phyloP scores from a whole-genome alignment of 23 tunicate genomes.

The Trididemnum nubilum region DNA sequence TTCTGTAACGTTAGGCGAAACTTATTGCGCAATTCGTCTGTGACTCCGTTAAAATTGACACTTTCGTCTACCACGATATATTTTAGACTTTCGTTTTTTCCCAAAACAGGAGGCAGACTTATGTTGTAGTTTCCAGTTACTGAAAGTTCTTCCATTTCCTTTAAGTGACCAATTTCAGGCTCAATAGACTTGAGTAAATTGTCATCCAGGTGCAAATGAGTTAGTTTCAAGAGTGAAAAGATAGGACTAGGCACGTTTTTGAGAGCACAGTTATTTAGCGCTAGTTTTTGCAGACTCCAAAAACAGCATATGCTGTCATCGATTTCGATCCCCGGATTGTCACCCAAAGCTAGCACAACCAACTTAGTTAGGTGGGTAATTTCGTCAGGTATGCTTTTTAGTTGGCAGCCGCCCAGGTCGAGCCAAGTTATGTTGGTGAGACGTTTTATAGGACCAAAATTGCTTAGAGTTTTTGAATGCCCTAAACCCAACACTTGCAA shows the following conservation, averaged over 20 bases:
- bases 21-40: conserved; percentile 56
- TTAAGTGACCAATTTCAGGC: conserved; percentile 69
- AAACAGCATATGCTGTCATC: conserved; percentile 81
- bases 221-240: conserved; percentile 59
- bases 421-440: conserved; percentile 73
- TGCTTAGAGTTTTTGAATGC: conserved; percentile 44
- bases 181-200: conserved; percentile 43
- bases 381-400: conserved; percentile 77
- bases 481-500: conserved; percentile 81
- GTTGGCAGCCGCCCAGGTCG: conserved; percentile 88
- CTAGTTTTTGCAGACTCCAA: conserved; percentile 76
- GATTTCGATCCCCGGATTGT: conserved; percentile 72
- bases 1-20: conserved; percentile 24
- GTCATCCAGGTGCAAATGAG: conserved; percentile 83
- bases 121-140: conserved; percentile 75
- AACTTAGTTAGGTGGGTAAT: conserved; percentile 75
- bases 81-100: conserved; percentile 59
- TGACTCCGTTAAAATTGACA: conserved; percentile 38
- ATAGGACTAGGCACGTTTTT: conserved; percentile 54
- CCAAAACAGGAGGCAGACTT: conserved; percentile 69
- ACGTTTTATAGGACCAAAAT: conserved; percentile 53
- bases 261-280: conserved; percentile 75
- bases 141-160: conserved; percentile 76
- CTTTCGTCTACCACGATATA: conserved; percentile 73
- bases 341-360: conserved; percentile 83